Conservation (phyloP, 2,113 vertebrate genomes). For the Oostethus manadensis region DNA sequence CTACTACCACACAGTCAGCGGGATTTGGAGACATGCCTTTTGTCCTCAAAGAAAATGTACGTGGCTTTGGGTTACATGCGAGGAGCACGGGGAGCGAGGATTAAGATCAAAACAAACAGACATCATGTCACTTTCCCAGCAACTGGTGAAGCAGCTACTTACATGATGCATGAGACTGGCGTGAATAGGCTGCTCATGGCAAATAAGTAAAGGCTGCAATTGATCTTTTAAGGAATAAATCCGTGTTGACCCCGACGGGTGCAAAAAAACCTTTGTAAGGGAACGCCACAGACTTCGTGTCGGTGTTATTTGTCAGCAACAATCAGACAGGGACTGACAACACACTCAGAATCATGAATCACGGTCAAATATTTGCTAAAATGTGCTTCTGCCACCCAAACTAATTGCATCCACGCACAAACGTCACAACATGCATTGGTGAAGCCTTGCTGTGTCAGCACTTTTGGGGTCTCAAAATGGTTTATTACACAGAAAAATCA, state of each 20-base stretch:
- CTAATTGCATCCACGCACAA: too few relatives aligned
- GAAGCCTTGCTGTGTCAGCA: too few relatives aligned
- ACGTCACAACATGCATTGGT: too few relatives aligned
- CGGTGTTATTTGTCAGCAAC: too few relatives aligned
- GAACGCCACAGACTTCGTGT: too few relatives aligned
- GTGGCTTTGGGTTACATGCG: constrained; percentile 55
- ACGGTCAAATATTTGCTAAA: too few relatives aligned
- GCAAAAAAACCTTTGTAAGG: background rate
- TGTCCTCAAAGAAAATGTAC: constrained; percentile 72
- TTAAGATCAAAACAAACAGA: constrained; percentile 53
- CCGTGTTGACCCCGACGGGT: background rate
- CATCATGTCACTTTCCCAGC: constrained; percentile 30
- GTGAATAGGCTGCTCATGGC: background rate
- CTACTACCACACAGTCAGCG: constrained; percentile 36
- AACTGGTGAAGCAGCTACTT: background rate
- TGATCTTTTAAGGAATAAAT: background rate
- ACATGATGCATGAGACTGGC: background rate
- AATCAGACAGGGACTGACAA: too few relatives aligned
- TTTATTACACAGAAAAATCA: too few relatives aligned
- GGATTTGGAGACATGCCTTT: constrained; percentile 46
- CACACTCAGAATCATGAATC: too few relatives aligned
- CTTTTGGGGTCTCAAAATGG: too few relatives aligned
- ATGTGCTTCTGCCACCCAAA: too few relatives aligned
- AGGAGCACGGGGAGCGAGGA: constrained; percentile 35
- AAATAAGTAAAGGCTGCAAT: background rate